Conservation (phyloP, 2,797 vertebrate species). For the Microtus obscurus region DNA sequence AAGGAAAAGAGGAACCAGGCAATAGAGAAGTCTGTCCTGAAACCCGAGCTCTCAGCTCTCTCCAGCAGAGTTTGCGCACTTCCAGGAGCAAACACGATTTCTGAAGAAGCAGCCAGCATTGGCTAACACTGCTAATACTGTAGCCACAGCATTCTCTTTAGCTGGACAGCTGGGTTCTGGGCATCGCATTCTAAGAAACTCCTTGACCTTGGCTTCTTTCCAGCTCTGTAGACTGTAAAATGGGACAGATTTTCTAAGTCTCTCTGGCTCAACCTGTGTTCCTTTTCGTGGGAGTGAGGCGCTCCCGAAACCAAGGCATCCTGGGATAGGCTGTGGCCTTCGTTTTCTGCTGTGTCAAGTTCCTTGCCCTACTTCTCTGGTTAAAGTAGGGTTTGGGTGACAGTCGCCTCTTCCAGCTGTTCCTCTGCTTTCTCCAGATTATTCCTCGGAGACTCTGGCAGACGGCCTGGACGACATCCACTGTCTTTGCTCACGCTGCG, state of each 20-base stretch:
- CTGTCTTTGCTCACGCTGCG: neutral
- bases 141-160: neutral
- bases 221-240: neutral
- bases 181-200: neutral
- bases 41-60: neutral
- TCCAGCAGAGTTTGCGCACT: neutral
- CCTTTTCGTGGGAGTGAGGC: neutral
- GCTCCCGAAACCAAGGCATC: neutral
- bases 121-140: neutral
- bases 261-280: neutral
- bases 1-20: conserved; percentile 60
- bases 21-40: neutral
- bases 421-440: neutral
- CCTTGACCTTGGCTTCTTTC: neutral
- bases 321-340: too few species aligned
- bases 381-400: neutral
- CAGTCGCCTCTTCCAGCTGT: neutral
- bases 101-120: neutral
- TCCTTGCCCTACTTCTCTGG: neutral
- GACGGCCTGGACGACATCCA: neutral
- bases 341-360: neutral
- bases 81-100: neutral
- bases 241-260: neutral
- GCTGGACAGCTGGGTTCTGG: neutral
- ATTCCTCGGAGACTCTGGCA: neutral